These are phyloP conservation scores for Ecliptopera silaceata DNA, from an alignment of 2,888 invertebrate species.

Conservation along the genomic window DNA sequence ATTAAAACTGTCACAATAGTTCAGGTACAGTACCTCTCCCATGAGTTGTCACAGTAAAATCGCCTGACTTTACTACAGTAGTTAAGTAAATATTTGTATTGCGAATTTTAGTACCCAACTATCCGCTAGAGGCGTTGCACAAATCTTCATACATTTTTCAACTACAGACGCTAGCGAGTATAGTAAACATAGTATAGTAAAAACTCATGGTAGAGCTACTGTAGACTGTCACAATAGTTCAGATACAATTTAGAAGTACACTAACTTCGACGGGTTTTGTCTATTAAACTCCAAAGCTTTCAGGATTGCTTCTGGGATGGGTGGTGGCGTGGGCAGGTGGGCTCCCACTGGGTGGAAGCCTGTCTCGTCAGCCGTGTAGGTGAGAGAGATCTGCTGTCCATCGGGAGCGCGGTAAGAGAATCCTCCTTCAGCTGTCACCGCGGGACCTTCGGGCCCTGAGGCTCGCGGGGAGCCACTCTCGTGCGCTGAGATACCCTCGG, in stretches of 20 bases:
- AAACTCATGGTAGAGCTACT: too few relatives aligned
- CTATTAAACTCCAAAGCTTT: slow-evolving; percentile 76
- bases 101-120: too few relatives aligned
- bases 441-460: slow-evolving; percentile 77
- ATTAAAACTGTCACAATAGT: too few relatives aligned
- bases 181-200: too few relatives aligned
- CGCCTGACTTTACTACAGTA: too few relatives aligned
- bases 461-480: slow-evolving; percentile 84
- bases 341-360: slow-evolving; percentile 86
- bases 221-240: too few relatives aligned
- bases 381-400: slow-evolving; percentile 84
- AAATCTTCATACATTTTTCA: too few relatives aligned
- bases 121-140: too few relatives aligned
- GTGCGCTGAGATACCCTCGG: slow-evolving; percentile 84
- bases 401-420: slow-evolving; percentile 87
- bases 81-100: too few relatives aligned
- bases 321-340: slow-evolving; percentile 84
- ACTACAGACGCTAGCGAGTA: too few relatives aligned
- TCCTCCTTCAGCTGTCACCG: slow-evolving; percentile 85
- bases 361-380: slow-evolving; percentile 88
- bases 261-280: slow-evolving; percentile 60
- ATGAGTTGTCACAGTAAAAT: too few relatives aligned
- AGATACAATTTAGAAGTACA: slow-evolving; percentile 5
- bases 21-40: too few relatives aligned
- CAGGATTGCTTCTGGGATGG: slow-evolving; percentile 83